phyloP scores from a whole-genome alignment of 2,888 invertebrate genomes.

The Mantis religiosa region DNA sequence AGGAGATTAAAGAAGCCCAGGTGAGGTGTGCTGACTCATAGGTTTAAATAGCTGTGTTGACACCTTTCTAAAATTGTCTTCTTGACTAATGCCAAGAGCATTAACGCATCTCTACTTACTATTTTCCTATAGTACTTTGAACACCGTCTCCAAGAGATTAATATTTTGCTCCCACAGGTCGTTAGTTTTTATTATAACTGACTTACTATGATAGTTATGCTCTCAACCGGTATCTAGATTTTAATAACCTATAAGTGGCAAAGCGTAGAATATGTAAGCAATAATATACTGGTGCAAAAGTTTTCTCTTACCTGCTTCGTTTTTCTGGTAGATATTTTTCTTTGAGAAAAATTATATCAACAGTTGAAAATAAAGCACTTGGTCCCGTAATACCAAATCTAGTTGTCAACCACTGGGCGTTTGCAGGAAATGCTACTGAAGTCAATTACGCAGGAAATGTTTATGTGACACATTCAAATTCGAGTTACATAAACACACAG shows the following conservation, averaged over 20 bases:
- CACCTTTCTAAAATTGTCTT: neutral
- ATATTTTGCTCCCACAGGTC: neutral
- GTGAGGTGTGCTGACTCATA: neutral
- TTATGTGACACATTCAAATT: neutral
- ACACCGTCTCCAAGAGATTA: neutral
- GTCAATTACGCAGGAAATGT: neutral
- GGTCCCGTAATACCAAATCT: neutral
- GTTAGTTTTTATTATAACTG: neutral
- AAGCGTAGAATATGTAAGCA: neutral
- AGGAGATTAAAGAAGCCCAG: neutral
- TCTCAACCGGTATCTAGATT: neutral
- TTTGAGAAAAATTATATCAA: neutral
- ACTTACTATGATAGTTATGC: neutral
- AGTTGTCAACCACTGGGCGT: neutral
- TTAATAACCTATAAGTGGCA: neutral
- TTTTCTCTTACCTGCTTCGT: neutral
- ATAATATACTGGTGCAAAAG: neutral
- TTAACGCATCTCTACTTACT: neutral
- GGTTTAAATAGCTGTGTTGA: neutral
- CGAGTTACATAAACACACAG: neutral
- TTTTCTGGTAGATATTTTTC: neutral
- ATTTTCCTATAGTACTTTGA: neutral
- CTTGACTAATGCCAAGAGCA: neutral
- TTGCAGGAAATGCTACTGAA: neutral
- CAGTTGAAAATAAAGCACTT: neutral